phyloP scores from a whole-genome alignment of 2,888 invertebrate genomes.

The Lasioglossum marginatum region DNA sequence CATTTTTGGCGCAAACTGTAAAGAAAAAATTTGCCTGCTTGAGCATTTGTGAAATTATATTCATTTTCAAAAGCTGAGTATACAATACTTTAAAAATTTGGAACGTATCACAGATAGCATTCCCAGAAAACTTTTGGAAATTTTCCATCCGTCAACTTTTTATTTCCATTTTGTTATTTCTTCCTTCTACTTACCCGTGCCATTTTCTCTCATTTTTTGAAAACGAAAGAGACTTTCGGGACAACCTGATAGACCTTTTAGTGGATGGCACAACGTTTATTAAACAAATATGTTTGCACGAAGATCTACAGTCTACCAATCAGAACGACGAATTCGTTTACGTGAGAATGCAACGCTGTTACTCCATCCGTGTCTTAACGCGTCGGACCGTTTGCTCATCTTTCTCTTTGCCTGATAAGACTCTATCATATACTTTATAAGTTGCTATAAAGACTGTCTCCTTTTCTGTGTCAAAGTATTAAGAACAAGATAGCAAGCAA shows the following conservation, averaged over 20 bases:
- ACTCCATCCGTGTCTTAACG: background rate
- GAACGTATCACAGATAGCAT: too few relatives aligned
- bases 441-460: background rate
- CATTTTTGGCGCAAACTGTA: too few relatives aligned
- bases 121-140: too few relatives aligned
- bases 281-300: background rate
- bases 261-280: background rate
- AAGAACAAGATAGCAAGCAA: background rate
- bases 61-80: too few relatives aligned
- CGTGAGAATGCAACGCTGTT: conserved; percentile 8
- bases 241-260: background rate
- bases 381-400: background rate
- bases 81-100: too few relatives aligned
- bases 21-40: too few relatives aligned
- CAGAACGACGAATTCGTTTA: conserved; percentile 38
- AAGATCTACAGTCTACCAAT: conserved; percentile 6
- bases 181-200: background rate
- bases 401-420: background rate
- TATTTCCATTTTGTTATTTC: background rate
- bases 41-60: too few relatives aligned
- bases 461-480: background rate
- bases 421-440: background rate
- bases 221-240: too few relatives aligned
- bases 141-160: too few relatives aligned
- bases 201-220: background rate